Evolutionary conservation across 1,140 invertebrate genomes (phyloP).

Genomic region (Asobara japonica): DNA sequence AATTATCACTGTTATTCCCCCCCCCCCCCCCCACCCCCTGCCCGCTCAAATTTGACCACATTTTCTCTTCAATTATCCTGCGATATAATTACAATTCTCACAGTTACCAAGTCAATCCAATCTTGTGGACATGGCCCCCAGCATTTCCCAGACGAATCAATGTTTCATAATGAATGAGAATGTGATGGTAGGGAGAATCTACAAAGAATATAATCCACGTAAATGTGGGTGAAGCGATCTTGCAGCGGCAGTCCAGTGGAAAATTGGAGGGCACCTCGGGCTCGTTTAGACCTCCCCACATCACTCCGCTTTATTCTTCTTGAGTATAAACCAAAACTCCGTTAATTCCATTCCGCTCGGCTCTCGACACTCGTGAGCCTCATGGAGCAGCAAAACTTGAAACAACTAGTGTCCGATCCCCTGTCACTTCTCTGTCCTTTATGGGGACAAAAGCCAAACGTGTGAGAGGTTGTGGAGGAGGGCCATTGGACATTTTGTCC

Average conservation of each 20-base stretch:
- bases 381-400: slow-evolving; percentile 6
- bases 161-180: slow-evolving; percentile 6
- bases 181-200: background rate
- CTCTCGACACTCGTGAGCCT: background rate
- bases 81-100: background rate
- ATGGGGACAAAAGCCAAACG: background rate
- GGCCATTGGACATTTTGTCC: slow-evolving; percentile 1
- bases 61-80: background rate
- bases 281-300: background rate
- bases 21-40: background rate
- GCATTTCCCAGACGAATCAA: background rate
- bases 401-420: slow-evolving; percentile 10
- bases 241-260: background rate
- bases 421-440: background rate
- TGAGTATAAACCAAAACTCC: slow-evolving; percentile 6
- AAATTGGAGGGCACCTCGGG: background rate
- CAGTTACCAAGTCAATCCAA: background rate
- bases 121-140: background rate
- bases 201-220: background rate
- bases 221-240: background rate
- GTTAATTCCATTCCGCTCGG: background rate
- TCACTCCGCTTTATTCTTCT: background rate
- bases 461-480: background rate
- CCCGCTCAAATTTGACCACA: background rate
- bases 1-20: background rate